Conservation (phyloP, 2,113 vertebrate species). For the Xyrauchen texanus region DNA sequence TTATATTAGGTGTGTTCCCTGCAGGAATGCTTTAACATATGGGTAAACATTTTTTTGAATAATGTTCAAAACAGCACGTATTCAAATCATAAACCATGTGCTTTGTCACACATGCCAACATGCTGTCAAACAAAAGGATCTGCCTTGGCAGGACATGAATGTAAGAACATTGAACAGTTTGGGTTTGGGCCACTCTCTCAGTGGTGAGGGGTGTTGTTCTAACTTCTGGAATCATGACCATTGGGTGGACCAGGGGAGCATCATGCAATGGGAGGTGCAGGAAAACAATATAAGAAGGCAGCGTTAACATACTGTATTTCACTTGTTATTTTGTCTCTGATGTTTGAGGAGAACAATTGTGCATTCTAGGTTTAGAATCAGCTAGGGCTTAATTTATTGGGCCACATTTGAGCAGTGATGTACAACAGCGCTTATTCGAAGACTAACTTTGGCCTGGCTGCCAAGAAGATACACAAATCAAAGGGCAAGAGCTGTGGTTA, state of each 20-base stretch:
- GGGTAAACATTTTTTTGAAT: too few relatives aligned
- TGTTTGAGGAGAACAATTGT: constrained; percentile 7
- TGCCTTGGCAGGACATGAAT: constrained; percentile 17
- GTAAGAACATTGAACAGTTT: constrained; percentile 1
- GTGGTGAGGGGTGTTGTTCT: constrained; percentile 37
- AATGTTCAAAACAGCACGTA: constrained; percentile 15
- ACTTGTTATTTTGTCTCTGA: constrained; percentile 20
- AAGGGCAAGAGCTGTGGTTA: constrained; percentile 74
- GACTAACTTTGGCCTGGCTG: constrained; percentile 68
- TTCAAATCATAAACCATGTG: constrained; percentile 11
- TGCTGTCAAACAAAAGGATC: constrained; percentile 34
- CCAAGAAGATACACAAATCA: constrained; percentile 67
- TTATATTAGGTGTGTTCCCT: too few relatives aligned
- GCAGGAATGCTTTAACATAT: not conserved
- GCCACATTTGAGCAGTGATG: constrained; percentile 63
- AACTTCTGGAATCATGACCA: constrained; percentile 27
- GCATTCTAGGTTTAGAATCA: not conserved
- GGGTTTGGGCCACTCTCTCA: not conserved
- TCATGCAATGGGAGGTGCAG: constrained; percentile 32
- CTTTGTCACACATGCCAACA: constrained; percentile 15
- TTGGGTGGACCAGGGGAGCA: constrained; percentile 25
- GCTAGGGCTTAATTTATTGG: not conserved
- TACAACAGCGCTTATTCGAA: constrained; percentile 75
- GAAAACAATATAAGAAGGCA: constrained; percentile 49
- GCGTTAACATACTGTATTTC: not conserved